Conservation (phyloP, 2,888 invertebrate species). For the Pterostichus madidus region DNA sequence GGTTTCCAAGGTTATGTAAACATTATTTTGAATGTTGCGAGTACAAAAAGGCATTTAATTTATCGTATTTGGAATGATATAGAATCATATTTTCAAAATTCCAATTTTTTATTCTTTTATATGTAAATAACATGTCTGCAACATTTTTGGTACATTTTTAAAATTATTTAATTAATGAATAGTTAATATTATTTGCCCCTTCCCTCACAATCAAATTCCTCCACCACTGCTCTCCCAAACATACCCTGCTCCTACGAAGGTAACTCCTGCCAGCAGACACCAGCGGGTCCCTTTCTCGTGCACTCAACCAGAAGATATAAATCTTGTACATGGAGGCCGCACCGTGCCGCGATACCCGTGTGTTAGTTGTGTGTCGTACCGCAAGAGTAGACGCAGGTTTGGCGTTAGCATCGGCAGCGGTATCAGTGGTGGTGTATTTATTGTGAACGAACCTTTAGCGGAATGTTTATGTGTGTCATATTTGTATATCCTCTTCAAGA, state of each 20-base stretch:
- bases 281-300: conserved; percentile 7
- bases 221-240: neutral
- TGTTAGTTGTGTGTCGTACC: too few relatives aligned
- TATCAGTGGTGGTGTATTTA: conserved; percentile 19
- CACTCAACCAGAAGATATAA: conserved; percentile 48
- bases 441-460: conserved; percentile 24
- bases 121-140: too few relatives aligned
- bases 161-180: too few relatives aligned
- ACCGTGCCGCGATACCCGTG: neutral
- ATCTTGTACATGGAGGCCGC: neutral
- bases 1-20: too few relatives aligned
- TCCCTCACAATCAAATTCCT: neutral
- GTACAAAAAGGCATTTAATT: too few relatives aligned
- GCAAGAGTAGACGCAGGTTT: neutral
- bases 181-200: too few relatives aligned
- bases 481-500: neutral
- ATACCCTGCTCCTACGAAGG: too few relatives aligned
- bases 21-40: too few relatives aligned
- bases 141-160: too few relatives aligned
- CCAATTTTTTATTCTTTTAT: too few relatives aligned
- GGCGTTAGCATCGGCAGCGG: neutral
- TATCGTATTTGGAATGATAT: too few relatives aligned
- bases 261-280: neutral
- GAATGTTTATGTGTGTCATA: conserved; percentile 15
- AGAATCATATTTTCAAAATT: too few relatives aligned